These are phyloP conservation scores for Atrichornis clamosus DNA, from an alignment of 2,113 vertebrate species.

Conservation along the genomic window DNA sequence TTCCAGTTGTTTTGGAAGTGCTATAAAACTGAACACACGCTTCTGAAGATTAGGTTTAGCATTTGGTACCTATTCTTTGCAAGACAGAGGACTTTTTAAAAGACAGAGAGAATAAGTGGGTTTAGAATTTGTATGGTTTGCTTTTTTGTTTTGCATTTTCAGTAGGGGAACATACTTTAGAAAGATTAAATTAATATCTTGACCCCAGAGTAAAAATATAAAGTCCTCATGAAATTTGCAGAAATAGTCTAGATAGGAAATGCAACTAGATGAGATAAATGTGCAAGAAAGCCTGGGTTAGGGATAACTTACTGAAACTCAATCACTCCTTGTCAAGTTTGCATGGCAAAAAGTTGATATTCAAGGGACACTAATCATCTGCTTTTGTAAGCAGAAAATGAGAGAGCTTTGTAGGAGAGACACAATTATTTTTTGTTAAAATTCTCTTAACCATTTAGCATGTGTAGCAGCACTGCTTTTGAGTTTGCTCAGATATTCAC, in stretches of 20 bases:
- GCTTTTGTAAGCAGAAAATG: slow-evolving; percentile 6
- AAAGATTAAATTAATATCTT: neutral
- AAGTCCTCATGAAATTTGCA: neutral
- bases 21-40: neutral
- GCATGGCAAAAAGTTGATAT: neutral
- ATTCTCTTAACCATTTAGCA: neutral
- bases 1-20: neutral
- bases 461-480: neutral
- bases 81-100: neutral
- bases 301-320: neutral
- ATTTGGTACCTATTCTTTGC: neutral
- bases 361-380: neutral
- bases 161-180: neutral
- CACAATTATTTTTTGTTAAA: neutral
- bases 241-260: neutral
- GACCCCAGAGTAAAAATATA: neutral
- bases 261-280: neutral
- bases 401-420: neutral
- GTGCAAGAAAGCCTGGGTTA: neutral
- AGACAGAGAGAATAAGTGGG: neutral
- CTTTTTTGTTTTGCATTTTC: neutral
- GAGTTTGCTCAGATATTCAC: slow-evolving; percentile 5
- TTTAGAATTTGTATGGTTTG: neutral
- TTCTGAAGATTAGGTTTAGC: neutral
- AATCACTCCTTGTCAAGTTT: neutral